Evolutionary conservation across 2,797 vertebrate genomes (phyloP), one percentile per base, ranked within the genome.

Genomic region (Trematomus bernacchii): DNA sequence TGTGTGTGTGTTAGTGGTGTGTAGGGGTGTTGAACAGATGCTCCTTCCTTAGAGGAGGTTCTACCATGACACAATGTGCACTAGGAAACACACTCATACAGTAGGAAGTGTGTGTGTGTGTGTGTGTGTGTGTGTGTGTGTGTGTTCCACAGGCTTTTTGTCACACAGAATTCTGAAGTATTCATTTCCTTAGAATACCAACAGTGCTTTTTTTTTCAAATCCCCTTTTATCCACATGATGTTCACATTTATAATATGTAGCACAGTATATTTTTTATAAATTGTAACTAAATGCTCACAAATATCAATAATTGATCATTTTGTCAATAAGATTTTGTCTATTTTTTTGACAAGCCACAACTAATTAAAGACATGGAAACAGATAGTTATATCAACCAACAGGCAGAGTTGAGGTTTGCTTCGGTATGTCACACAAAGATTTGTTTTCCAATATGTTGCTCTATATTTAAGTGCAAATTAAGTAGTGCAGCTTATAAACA

Each of bases 51-150:
- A 58, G 57, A 82, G 64, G 37, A 48, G 68, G 48, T 73, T 73
- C 68, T 76, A 33, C 57, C 40, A 73, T 76, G 74, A 85, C 60
- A 69, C 44, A 72, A 85, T 30, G 0, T 16, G 46, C 54, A 4
- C 52, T 62, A 88, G 75, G 71, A 86, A 85, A 71, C 60, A 50
- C 63, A 59, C 46, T 80, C 73, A 63, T 47, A n/a, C n/a, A n/a
- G n/a, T n/a, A 83, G 72, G 72, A 85, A 81, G 58, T 19, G 21
- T 14, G 48, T 27, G 52, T 14, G 61, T 61, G 65, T 72, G 63
- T 71, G 43, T 76, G 50, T 47, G 70, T 67, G 74, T 74, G 30
- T 67, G 55, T 64, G 60, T 67, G 75, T 37, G 61, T 53, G 76
- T 74, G 77, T 27, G 61, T 68, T 66, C 62, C 69, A 76, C 57